A percentile compares a stretch with the other conserved stretches of the same genome.
Conservation (phyloP, 1,140 invertebrate genomes). For the Panulirus ornatus region DNA sequence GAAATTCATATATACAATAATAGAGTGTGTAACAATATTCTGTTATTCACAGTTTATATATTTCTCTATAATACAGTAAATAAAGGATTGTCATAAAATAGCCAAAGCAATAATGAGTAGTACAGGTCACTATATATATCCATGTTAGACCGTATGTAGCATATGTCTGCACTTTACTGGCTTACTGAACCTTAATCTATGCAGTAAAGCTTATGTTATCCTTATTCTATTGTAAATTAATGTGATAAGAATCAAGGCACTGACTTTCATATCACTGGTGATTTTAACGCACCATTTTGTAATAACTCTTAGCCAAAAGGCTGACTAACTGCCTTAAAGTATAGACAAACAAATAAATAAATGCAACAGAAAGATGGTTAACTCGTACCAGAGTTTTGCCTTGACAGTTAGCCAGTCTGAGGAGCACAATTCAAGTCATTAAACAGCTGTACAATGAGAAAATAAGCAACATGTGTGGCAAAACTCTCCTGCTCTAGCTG, state of each 20-base stretch:
- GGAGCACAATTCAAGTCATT: not conserved
- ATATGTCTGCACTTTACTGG: constrained; percentile 48
- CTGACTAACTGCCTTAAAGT: constrained; percentile 28
- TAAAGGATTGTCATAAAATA: constrained; percentile 42
- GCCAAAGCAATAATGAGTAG: constrained; percentile 48
- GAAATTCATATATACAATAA: constrained; percentile 70
- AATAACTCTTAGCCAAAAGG: not conserved
- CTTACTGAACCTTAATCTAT: constrained; percentile 60
- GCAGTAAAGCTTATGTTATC: constrained; percentile 65
- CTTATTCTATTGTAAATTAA: constrained; percentile 62
- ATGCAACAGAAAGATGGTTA: constrained; percentile 27
- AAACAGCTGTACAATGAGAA: not conserved
- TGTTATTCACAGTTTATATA: constrained; percentile 50
- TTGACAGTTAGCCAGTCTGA: not conserved
- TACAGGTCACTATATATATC: constrained; percentile 10
- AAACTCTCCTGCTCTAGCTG: constrained; percentile 4
- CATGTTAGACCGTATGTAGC: constrained; percentile 16
- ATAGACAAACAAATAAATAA: constrained; percentile 49
- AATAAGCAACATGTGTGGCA: not conserved
- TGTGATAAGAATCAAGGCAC: constrained; percentile 67
- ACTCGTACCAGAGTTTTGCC: not conserved
- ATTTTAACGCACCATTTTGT: constrained; percentile 39
- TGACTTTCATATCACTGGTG: constrained; percentile 51
- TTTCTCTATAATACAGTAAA: constrained; percentile 32
- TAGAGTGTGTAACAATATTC: constrained; percentile 43